Evolutionary conservation across 2,888 invertebrate species (phyloP), one percentile per base, ranked within the genome.

Genomic region (Ochropleura leucogaster): DNA sequence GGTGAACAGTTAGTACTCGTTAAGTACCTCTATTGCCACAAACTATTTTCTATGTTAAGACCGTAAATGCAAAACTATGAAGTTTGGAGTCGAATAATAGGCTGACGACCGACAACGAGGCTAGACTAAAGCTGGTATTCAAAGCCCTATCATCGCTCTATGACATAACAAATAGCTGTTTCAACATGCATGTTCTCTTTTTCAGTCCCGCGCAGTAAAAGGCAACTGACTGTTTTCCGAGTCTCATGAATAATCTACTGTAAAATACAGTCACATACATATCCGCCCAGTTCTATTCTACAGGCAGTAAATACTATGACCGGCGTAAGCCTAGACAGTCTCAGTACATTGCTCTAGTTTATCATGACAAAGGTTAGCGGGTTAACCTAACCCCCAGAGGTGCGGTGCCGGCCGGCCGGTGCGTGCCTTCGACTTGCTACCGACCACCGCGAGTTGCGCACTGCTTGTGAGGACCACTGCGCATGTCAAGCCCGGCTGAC

Each of bases 401-500:
- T 46, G 55, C 47, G 53, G 55, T 64, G 70, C 80, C 62, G 44
- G 62, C 30, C 74, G 78, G 77, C 83, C 84, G 82, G 84, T 76
- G 84, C 70, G 76, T 71, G 84, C 42, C 55, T 57, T 59, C 46
- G 60, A 57, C 65, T 47, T 62, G 30, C 64, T 53, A 49, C 44
- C 62, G n/a, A 63, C 30, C 18, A 44, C 68, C 6, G 59, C 79
- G 86, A 73, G 77, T 82, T 87, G 87, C 87, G 87, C 84, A 82
- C 55, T 74, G 42, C 53, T 68, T 5, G 30, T 59, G 63, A 55
- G 47, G 65, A 69, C 70, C 44, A 84, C 68, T 87, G 88, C 87
- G 88, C 87, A 88, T 80, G 88, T 79, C 80, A 79, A 70, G 71
- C 84, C 82, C 85, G 71, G 74, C 78, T 85, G 87, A 74, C 82